Base-by-base conservation (phyloP, 2,797 vertebrate species). In the Hafferia zeledoni region DNA sequence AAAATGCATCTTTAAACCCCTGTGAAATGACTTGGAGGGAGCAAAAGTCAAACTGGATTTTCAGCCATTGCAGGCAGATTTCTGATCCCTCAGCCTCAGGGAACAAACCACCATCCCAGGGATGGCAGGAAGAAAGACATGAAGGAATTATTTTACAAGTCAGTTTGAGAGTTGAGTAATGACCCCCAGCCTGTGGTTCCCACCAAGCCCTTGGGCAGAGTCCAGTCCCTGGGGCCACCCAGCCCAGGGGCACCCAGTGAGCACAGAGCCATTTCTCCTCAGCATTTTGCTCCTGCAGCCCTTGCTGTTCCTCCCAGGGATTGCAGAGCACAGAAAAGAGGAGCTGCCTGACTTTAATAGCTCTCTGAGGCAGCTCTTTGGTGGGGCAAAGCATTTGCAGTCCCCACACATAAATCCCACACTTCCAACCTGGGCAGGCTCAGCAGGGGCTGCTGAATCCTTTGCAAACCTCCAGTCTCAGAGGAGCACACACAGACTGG, bases 281-380 rank as follows among this genome's bases (percentile, higher is more conserved):
- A 33, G 81, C 65, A 15, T 67, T 95, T 60, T 80, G 85, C 59
- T 57, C 60, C 28, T n/a, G 77, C 63, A 80, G 76, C 72, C 3
- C 80, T 76, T 70, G 67, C 60, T 25, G 86, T 13, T 23, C 20
- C 39, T 63, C 39, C 28, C 39, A 31, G 60, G 28, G 5, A 50
- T 11, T 46, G 63, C 46, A 90, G 44, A 89, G 64, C 37, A 33
- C 47, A 75, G 74, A 6, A 75, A 78, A 70, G 86, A 92, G 61
- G 52, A 96, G 37, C 57, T 70, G 89, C 61, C 82, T 78, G 90
- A 55, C 75, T 64, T 70, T 81, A 87, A 55, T 60, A 84, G 81
- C 35, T 25, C 68, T 82, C n/a, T 80, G 87, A 59, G 75, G 60
- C 65, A 83, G 41, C 24, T 60, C 55, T 43, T 59, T 27, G 64